phyloP scores from a whole-genome alignment of 2,797 vertebrate genomes.

The Phrynocephalus forsythii region DNA sequence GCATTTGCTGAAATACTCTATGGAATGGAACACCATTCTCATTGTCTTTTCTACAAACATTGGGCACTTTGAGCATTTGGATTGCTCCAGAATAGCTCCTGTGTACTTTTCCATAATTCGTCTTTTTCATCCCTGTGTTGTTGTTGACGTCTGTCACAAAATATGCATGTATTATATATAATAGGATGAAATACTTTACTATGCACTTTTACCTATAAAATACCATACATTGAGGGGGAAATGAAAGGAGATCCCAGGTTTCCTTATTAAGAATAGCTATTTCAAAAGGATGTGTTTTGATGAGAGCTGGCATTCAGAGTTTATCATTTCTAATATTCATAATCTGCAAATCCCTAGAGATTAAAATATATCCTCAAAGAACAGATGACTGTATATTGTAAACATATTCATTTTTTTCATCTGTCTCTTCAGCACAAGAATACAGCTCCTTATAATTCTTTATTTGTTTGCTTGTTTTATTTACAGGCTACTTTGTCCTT shows the following conservation, averaged over 20 bases:
- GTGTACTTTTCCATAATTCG: too few species aligned
- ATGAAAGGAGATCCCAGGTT: neutral
- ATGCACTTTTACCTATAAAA: neutral
- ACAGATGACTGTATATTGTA: neutral
- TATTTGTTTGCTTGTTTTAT: too few species aligned
- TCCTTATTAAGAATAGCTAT: neutral
- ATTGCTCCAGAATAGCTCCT: neutral
- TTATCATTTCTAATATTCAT: slow-evolving; percentile 8
- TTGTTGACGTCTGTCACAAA: neutral
- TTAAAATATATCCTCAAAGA: neutral
- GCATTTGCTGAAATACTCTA: neutral
- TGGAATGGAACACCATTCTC: neutral
- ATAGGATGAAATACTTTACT: neutral
- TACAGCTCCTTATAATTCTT: neutral
- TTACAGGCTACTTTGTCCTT: too few species aligned
- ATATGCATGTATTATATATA: neutral
- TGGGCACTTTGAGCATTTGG: neutral
- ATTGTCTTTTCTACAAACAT: neutral
- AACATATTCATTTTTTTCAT: neutral
- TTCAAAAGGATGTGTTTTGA: neutral
- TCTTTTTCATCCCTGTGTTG: neutral
- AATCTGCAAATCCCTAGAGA: slow-evolving; percentile 19
- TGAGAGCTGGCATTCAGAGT: neutral
- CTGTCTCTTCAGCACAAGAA: neutral
- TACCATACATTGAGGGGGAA: neutral